Base-by-base conservation (phyloP, 1,140 invertebrate genomes). In the Hydropsyche tenuis region DNA sequence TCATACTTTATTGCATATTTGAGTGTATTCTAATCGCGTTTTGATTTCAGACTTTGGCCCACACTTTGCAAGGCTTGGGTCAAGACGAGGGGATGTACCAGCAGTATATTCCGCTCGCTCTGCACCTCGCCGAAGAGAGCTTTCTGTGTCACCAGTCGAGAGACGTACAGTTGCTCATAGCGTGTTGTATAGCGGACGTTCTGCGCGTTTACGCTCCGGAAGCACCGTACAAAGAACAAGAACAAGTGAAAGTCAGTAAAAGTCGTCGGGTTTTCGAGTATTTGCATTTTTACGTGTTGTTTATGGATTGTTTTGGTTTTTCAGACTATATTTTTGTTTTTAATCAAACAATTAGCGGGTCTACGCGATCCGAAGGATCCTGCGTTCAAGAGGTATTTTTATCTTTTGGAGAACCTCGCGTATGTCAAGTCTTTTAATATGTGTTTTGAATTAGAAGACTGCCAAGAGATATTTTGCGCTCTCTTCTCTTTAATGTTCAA, bases 401-500 rank as follows among this genome's bases (percentile, higher is more conserved):
- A 99, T 85, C 86, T 95, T 53, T 85, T 96, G 73, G 93, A 98
- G 87, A 99, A 98, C 85, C 87, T 99, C 74, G 96, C 96, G 9
- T 99, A 97, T 85, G 96, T 98, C 20, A 99, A 99, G 82, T 97
- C 96, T 0, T 99, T 99, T 83, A 98, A 98, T 83, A 98, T 99
- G 92, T 99, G 97, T 83, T 96, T 99, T 82, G 97, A 99, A 82
- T 83, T 99, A 45, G 96, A 99, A 83, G 96, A 98, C 82, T 97
- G 94, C 79, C 95, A 98, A 84, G 95, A 97, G 83, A 98, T 99
- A 79, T 97, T 99, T 82, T 96, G 95, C 80, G 90, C 91, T 46
- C 86, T 99, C 0, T 98, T 98, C 84, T 91, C 92, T 62, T 88
- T 98, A n/a, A 97, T 99, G 89, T 98, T 99, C 82, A 94, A 91